Percentiles rank a stretch among this genome's conserved stretches.
Conservation (phyloP, 2,888 invertebrate genomes). For the Stenurella melanura region DNA sequence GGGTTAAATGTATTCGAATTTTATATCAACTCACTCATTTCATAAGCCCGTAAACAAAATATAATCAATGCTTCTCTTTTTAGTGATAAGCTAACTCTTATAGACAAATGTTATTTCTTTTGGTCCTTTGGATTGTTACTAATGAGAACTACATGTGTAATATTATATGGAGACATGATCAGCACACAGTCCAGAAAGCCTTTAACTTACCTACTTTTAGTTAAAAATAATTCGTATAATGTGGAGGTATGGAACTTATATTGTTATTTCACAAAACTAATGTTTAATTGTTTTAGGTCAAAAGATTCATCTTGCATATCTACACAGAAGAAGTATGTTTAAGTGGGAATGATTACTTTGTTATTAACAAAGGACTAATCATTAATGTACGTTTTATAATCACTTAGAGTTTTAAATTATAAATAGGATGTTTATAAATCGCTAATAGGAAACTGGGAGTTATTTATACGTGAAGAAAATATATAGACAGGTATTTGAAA, state of each 20-base stretch:
- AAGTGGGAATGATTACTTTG: not conserved
- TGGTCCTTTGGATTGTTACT: not conserved
- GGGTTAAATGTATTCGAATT: too few relatives aligned
- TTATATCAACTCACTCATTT: too few relatives aligned
- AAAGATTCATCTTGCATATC: not conserved
- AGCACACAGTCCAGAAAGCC: not conserved
- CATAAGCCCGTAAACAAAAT: not conserved
- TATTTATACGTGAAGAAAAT: too few relatives aligned
- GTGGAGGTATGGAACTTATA: not conserved
- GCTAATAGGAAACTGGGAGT: too few relatives aligned
- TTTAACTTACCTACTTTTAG: not conserved
- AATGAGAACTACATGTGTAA: not conserved
- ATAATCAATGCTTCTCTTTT: not conserved
- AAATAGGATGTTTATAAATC: too few relatives aligned
- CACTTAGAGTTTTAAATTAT: too few relatives aligned
- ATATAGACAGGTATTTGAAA: too few relatives aligned
- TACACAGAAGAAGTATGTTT: not conserved
- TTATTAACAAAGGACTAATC: not conserved
- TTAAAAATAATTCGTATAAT: not conserved
- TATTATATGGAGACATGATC: not conserved
- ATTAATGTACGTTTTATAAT: not conserved
- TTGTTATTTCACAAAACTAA: not conserved
- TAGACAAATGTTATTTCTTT: not conserved
- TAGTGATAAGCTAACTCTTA: not conserved
- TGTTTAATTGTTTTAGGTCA: not conserved